Conservation (phyloP, 2,888 invertebrate species). For the Hyposoter didymator region DNA sequence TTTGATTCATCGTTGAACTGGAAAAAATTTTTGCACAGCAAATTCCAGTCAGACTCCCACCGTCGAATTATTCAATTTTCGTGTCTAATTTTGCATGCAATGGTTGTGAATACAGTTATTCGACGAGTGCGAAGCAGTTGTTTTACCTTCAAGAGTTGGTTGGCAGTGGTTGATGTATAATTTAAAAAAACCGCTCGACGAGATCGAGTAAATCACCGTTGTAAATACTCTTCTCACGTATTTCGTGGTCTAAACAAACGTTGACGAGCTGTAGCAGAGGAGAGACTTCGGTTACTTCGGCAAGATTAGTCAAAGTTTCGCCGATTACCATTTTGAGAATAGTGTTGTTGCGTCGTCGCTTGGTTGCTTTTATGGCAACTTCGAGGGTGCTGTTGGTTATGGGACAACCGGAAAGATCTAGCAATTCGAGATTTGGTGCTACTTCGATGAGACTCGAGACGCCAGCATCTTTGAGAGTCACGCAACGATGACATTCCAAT, state of each 20-base stretch:
- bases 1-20: too few species aligned
- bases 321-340: constrained; percentile 79
- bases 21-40: too few species aligned
- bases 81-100: too few species aligned
- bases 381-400: constrained; percentile 75
- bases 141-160: neutral
- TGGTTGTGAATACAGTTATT: too few species aligned
- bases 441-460: constrained; percentile 72
- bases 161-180: neutral
- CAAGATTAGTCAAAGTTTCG: constrained; percentile 69
- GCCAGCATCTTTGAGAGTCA: constrained; percentile 72
- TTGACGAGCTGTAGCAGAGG: constrained; percentile 78
- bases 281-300: constrained; percentile 71
- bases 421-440: constrained; percentile 74
- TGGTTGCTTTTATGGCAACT: constrained; percentile 75
- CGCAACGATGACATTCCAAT: constrained; percentile 78
- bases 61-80: too few species aligned
- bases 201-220: neutral
- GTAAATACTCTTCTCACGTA: neutral
- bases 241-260: constrained; percentile 69
- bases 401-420: constrained; percentile 78
- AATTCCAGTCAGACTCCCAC: too few species aligned
- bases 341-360: constrained; percentile 74
- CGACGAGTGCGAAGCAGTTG: too few species aligned
- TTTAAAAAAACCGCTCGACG: neutral